phyloP scores from a whole-genome alignment of 2,113 vertebrate species.

The Hypocryptadius cinnamomeus region DNA sequence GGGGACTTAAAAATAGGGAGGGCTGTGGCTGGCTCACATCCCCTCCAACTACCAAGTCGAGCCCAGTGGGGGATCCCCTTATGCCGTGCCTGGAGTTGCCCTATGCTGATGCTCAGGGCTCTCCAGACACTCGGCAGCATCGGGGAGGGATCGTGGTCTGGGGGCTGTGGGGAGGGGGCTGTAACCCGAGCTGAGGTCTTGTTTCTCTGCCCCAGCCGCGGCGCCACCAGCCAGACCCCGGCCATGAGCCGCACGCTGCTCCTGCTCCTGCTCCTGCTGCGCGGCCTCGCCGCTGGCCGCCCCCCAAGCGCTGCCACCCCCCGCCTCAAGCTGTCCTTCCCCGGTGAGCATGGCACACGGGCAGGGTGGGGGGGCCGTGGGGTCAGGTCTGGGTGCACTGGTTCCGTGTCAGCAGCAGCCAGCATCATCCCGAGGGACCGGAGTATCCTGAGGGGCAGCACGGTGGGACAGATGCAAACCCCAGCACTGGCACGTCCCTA shows the following conservation, averaged over 20 bases:
- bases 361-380: accelerated
- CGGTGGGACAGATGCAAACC: background rate
- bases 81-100: accelerated
- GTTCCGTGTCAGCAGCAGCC: background rate
- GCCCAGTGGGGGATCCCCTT: background rate
- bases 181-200: constrained; percentile 39
- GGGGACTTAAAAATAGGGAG: background rate
- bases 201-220: background rate
- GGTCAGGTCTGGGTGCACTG: accelerated
- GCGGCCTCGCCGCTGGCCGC: background rate
- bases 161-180: background rate
- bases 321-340: constrained; percentile 41
- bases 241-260: constrained; percentile 5
- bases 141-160: background rate
- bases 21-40: background rate
- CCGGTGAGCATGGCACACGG: background rate
- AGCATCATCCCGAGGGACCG: accelerated
- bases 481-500: background rate
- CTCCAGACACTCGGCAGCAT: background rate
- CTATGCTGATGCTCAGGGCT: accelerated
- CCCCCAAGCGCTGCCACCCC: background rate
- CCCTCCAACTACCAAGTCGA: accelerated
- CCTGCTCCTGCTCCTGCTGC: constrained; percentile 11
- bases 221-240: background rate
- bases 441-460: background rate